Evolutionary conservation across 2,113 vertebrate species (phyloP).

Genomic region (Helogale parvula): DNA sequence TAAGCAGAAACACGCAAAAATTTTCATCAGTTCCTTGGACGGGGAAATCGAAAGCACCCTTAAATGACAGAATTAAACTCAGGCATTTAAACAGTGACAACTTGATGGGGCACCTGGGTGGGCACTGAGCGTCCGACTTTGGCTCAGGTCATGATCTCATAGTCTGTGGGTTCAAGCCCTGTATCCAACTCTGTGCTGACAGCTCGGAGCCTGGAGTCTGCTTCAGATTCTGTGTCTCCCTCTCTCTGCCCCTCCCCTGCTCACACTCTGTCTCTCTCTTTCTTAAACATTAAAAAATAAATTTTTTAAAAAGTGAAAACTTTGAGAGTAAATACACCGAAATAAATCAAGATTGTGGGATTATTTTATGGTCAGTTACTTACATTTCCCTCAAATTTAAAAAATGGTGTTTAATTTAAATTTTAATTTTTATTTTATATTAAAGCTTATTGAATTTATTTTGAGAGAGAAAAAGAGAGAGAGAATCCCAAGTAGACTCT

Average conservation of each 20-base stretch:
- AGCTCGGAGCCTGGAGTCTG: no score
- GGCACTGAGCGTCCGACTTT: no score
- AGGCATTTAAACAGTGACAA: not conserved
- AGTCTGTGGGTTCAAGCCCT: no score
- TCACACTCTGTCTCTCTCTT: no score
- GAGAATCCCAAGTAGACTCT: no score
- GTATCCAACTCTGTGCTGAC: no score
- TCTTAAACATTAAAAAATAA: no score
- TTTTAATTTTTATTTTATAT: not conserved
- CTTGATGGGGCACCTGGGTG: not conserved
- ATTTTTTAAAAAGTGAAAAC: not conserved
- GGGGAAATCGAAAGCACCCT: not conserved
- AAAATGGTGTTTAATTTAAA: not conserved
- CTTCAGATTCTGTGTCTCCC: no score
- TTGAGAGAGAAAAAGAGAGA: no score
- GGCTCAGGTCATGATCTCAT: no score
- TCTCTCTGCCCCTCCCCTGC: no score
- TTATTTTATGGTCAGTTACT: not conserved
- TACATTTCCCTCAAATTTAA: not conserved
- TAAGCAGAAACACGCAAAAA: not conserved
- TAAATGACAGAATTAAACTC: not conserved
- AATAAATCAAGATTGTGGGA: not conserved
- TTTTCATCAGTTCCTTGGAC: not conserved
- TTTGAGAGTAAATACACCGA: not conserved
- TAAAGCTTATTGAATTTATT: no score